Evolutionary conservation across 2,888 invertebrate species (phyloP), one percentile per base, ranked within the genome.

Genomic region (Catocala nupta): DNA sequence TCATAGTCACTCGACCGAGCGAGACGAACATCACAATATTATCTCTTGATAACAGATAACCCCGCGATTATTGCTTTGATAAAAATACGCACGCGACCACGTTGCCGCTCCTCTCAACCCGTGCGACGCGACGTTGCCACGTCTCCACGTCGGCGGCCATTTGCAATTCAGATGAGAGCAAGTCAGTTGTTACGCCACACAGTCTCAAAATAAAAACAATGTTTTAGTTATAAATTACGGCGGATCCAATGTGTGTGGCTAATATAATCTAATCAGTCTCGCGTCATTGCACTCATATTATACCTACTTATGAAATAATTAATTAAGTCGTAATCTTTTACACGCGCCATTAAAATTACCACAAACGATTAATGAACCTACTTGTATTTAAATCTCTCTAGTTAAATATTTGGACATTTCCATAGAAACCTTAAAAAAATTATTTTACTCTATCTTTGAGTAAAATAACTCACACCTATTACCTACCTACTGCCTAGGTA

Each of bases 201-300:
- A 84, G 81, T 85, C 87, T 88, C 90, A 87, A 91, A 91, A 90
- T 90, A 91, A 91, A 91, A 91, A 90, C 90, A 90, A 85, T 87
- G 84, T 75, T 85, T 81, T 81, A 80, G 73, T 85, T 82, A 81
- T 81, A 84, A 83, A 84, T 85, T 79, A 82, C 74, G 78, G 78
- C 73, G 80, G 59, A 74, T 75, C 75, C 68, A 73, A 77, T 68
- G 55, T 65, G 80, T 82, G 81, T 81, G 77, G 76, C 77, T 81
- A 81, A 81, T 77, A 77, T 71, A 75, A 81, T 81, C 71, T 71
- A 75, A 81, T 81, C 71, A 72, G 78, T 55, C 43, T 34, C 70
- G 71, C 78, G 73, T 80, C 81, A 80, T 80, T 83, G 79, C 80
- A 78, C 73, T 75, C 65, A 55, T 62, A 63, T 71, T 70, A n/a